Evolutionary conservation across 1,140 invertebrate species (phyloP), one percentile per base, ranked within the genome.

Genomic region (Leptonema lineaticorne): DNA sequence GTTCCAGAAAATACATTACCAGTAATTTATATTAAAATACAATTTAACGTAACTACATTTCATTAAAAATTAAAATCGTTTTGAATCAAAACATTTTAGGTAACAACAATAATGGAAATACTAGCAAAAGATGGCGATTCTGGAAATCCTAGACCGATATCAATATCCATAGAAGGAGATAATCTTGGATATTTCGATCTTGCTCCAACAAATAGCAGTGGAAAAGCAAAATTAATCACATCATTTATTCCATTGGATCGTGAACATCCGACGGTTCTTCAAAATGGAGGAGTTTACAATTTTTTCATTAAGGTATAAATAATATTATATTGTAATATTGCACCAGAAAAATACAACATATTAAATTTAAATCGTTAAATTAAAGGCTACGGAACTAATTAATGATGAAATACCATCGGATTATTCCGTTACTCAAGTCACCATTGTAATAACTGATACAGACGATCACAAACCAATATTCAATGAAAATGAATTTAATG

Each of bases 401-500:
- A 88, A 91, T 72, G 86, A 88, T 20, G 86, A 88, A 74, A 83
- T 88, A 26, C 87, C 88, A 3, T 87, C 86, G 0, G 90, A 92
- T 70, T 85, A 84, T 1, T 84, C 87, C 0, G 82, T 84, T 0
- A 89, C 90, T 0, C 83, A 87, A 9, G 81, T 95, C 0, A 91
- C 90, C 0, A 88, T 95, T 26, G 88, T 94, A 0, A 88, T 95
- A 5, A 90, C 88, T 0, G 93, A 95, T 75, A 87, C 90, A 0
- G 93, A 95, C 74, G 93, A 95, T 76, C 88, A 95, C 69, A 79
- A 85, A 26, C 94, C 93, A 0, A 78, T 84, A 45, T 96, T 96
- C 73, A 91, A 89, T 72, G 80, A 85, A 67, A 76, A 85, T 0
- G 75, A 83, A 1, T 92, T 91, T 65, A 83, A 85, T 71, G 84